Evolutionary conservation across 2,797 vertebrate species (phyloP).

Genomic region (Halcyon leucocephala): DNA sequence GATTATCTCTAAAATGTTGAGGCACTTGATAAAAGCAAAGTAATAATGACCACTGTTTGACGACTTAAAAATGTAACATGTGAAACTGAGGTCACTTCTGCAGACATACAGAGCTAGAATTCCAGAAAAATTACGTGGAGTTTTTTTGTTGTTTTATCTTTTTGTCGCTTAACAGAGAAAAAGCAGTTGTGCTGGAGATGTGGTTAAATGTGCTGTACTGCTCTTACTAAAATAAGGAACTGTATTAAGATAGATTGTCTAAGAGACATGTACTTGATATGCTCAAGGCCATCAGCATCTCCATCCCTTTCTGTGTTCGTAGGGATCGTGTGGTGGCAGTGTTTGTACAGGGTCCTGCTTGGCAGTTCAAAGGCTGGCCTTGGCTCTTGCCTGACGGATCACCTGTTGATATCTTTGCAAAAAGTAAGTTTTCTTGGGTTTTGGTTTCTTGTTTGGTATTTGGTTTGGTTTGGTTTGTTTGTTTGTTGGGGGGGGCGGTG

Average conservation of each 20-base stretch:
- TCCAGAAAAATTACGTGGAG: background rate
- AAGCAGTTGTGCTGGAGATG: background rate
- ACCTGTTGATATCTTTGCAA: slow-evolving; percentile 98
- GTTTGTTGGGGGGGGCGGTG: no score
- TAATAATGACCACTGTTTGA: background rate
- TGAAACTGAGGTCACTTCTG: background rate
- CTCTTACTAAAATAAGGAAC: background rate
- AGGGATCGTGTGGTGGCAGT: slow-evolving; percentile 99
- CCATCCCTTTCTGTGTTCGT: background rate
- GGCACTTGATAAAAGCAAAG: background rate
- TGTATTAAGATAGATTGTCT: fast-evolving
- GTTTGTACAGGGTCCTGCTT: slow-evolving; percentile 96
- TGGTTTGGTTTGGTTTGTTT: no score
- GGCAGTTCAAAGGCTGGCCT: slow-evolving; percentile 99
- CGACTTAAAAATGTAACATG: background rate
- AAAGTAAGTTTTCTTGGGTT: slow-evolving; percentile 85
- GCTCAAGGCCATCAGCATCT: background rate
- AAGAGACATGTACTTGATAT: background rate
- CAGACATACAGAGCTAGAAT: background rate
- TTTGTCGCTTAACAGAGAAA: background rate
- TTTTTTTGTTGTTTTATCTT: no score
- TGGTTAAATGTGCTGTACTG: background rate
- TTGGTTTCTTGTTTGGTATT: no score
- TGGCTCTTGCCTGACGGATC: slow-evolving; percentile 98
- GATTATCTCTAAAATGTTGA: background rate